Conservation (phyloP, 2,888 invertebrate genomes). For the Caenorhabditis sp. region DNA sequence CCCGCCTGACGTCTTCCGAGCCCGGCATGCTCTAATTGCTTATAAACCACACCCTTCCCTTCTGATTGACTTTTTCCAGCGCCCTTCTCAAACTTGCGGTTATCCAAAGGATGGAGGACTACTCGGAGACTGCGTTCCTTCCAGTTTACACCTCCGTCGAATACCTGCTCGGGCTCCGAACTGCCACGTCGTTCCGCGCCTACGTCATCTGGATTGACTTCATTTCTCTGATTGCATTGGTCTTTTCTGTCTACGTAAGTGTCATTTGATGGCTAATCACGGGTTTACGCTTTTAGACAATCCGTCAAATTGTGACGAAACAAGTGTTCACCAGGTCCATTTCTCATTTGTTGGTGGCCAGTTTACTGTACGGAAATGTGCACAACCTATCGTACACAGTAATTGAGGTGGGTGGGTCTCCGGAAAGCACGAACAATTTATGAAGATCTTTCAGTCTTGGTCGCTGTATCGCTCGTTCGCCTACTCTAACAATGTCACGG, state of each 20-base stretch:
- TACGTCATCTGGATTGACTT: conserved; percentile 41
- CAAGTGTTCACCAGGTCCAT: conserved; percentile 41
- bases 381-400: conserved; percentile 36
- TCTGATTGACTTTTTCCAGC: not conserved
- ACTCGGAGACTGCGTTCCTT: conserved; percentile 17
- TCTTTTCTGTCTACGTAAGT: conserved; percentile 32
- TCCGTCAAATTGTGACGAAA: conserved; percentile 7
- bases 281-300: conserved; percentile 10
- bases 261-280: too few species aligned
- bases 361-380: conserved; percentile 24
- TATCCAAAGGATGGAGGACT: conserved; percentile 25
- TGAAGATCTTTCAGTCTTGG: conserved; percentile 35
- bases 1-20: not conserved
- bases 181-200: conserved; percentile 18
- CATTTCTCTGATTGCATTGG: conserved; percentile 6
- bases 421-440: too few species aligned
- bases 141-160: not conserved
- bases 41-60: not conserved
- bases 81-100: not conserved
- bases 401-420: conserved; percentile 41
- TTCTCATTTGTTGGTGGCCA: conserved; percentile 27
- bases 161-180: conserved; percentile 19
- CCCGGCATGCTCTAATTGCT: not conserved
- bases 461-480: conserved; percentile 40
- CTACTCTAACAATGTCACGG: conserved; percentile 13